These are phyloP conservation scores for Scaptomyza pallida DNA, from an alignment of 1,140 invertebrate species.

Conservation along the genomic window DNA sequence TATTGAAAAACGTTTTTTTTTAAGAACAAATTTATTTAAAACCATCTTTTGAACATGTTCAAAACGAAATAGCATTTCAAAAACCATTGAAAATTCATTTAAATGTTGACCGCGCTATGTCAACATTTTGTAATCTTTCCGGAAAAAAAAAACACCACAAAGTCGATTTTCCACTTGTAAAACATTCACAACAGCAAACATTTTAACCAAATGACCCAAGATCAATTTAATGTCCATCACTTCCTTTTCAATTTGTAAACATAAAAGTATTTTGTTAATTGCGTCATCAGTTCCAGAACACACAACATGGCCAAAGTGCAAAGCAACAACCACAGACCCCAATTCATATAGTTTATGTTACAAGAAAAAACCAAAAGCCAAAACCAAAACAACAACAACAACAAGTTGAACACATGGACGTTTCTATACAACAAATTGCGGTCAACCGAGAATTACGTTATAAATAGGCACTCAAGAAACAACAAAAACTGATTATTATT, in stretches of 20 bases:
- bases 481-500: not conserved
- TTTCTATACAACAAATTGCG: conserved; percentile 64
- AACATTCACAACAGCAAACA: not conserved
- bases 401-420: conserved; percentile 16
- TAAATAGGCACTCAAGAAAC: conserved; percentile 58
- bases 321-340: conserved; percentile 47
- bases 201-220: not conserved
- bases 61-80: no score
- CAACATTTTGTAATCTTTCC: not conserved
- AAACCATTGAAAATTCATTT: not conserved
- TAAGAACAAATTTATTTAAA: no score
- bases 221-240: conserved; percentile 25
- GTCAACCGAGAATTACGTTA: conserved; percentile 68
- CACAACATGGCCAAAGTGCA: conserved; percentile 23
- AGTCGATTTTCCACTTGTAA: not conserved
- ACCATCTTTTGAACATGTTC: no score
- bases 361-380: no score
- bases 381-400: conserved; percentile 20
- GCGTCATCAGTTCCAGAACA: conserved; percentile 28
- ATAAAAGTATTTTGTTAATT: conserved; percentile 28
- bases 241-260: conserved; percentile 24
- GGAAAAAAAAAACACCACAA: not conserved
- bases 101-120: not conserved
- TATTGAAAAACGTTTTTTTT: no score
- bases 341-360: conserved; percentile 50